phyloP scores from a whole-genome alignment of 2,888 invertebrate species.

The Trachelus stipa region DNA sequence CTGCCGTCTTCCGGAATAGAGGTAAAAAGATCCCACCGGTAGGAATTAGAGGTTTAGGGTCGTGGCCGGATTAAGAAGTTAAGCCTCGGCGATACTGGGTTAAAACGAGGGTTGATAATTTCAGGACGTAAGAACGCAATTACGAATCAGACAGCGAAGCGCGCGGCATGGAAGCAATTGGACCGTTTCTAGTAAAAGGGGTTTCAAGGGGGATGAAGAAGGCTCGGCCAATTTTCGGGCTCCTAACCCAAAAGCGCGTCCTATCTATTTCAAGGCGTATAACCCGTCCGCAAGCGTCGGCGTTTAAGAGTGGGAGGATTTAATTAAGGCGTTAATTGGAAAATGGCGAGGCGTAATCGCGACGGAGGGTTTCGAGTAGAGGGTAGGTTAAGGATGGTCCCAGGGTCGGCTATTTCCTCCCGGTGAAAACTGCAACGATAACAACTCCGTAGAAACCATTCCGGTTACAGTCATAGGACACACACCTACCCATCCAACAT shows the following conservation, averaged over 20 bases:
- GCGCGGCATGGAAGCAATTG: constrained; percentile 14
- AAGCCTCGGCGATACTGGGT: background rate
- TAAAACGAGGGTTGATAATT: constrained; percentile 1
- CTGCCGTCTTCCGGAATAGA: background rate
- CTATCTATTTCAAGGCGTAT: background rate
- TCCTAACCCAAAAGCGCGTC: background rate
- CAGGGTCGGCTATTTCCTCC: constrained; percentile 46
- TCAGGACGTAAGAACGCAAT: constrained; percentile 47
- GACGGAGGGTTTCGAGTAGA: constrained; percentile 6
- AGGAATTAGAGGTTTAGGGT: background rate
- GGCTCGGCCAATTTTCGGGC: background rate
- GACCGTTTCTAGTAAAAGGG: background rate
- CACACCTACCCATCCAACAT: background rate
- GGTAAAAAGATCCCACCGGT: background rate
- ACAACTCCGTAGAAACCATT: constrained; percentile 38
- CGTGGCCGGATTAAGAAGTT: background rate
- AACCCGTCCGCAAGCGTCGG: constrained; percentile 13
- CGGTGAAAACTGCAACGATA: constrained; percentile 56
- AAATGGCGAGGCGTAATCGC: constrained; percentile 63
- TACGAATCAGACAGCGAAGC: constrained; percentile 46
- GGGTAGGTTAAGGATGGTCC: background rate
- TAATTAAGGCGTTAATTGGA: constrained; percentile 66
- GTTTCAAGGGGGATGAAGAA: background rate
- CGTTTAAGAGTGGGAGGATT: constrained; percentile 48
- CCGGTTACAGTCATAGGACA: background rate